Percentiles rank a stretch among this genome's conserved stretches.
Evolutionary conservation across 2,113 vertebrate genomes (phyloP).

Genomic region (Vimba vimba): DNA sequence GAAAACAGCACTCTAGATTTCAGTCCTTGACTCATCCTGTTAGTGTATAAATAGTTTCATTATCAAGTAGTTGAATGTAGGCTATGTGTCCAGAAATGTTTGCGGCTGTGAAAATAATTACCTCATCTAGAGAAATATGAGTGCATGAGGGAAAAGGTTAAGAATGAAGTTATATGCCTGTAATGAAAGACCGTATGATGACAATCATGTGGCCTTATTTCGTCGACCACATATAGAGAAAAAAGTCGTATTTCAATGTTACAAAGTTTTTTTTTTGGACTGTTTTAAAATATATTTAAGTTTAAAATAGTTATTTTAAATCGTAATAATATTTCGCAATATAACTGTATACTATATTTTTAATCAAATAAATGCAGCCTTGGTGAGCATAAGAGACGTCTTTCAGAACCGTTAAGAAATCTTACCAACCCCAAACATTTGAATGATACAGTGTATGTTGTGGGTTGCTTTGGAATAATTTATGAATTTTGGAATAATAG

Average conservation of each 20-base stretch:
- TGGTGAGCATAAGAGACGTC: not conserved
- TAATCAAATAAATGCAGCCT: no score
- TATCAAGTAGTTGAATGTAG: constrained; percentile 20
- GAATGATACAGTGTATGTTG: not conserved
- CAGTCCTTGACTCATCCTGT: constrained; percentile 21
- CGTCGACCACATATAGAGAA: not conserved
- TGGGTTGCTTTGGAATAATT: not conserved
- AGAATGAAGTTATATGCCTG: not conserved
- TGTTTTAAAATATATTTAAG: not conserved
- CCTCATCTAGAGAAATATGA: constrained; percentile 22
- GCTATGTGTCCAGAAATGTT: not conserved
- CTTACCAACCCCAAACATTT: not conserved
- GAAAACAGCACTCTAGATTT: not conserved
- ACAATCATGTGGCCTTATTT: not conserved
- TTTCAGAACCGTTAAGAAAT: not conserved
- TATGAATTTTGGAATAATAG: not conserved
- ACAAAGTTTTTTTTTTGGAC: no score
- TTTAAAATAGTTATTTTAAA: not conserved
- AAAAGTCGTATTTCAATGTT: not conserved
- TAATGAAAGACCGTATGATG: constrained; percentile 7
- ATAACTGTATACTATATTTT: not conserved
- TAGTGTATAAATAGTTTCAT: constrained; percentile 14
- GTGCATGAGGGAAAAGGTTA: not conserved
- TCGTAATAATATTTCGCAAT: not conserved
- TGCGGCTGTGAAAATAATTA: not conserved